Conservation (phyloP, 2,888 invertebrate genomes). For the Agrotis ipsilon region DNA sequence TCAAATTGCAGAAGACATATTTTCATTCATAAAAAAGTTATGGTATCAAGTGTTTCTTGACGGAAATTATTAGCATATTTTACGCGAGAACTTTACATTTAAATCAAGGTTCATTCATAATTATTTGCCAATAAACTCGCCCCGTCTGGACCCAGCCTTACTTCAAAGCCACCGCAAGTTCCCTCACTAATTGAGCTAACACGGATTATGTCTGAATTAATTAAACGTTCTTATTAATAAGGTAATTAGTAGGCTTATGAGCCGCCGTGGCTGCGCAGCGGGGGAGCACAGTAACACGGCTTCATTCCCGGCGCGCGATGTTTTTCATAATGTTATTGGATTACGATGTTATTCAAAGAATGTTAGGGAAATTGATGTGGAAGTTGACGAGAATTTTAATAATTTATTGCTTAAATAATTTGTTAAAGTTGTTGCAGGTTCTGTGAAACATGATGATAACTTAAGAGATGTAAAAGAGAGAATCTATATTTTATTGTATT, state of each 20-base stretch:
- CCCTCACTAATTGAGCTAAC: slow-evolving; percentile 49
- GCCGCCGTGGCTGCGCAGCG: slow-evolving; percentile 47
- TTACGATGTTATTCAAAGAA: slow-evolving; percentile 21
- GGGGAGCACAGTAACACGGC: slow-evolving; percentile 30
- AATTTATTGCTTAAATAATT: slow-evolving; percentile 28
- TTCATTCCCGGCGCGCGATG: slow-evolving; percentile 16
- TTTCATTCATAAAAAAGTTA: not conserved
- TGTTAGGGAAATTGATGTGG: slow-evolving; percentile 27
- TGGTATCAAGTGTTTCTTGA: not conserved
- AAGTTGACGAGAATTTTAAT: slow-evolving; percentile 11
- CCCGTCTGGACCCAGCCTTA: slow-evolving; percentile 18
- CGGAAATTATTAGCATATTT: not conserved
- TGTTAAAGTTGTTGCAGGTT: not conserved
- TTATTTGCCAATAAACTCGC: slow-evolving; percentile 2
- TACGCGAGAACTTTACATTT: not conserved
- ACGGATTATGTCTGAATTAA: slow-evolving; percentile 58
- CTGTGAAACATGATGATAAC: too few relatives aligned
- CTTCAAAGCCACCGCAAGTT: slow-evolving; percentile 38
- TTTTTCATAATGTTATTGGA: slow-evolving; percentile 35
- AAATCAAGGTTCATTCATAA: not conserved
- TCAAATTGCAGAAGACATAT: not conserved
- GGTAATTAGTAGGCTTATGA: slow-evolving; percentile 47
- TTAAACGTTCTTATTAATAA: slow-evolving; percentile 51
- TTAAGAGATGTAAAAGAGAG: not conserved
- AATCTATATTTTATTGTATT: too few relatives aligned